Conservation (phyloP, 1,140 invertebrate genomes). For the Hycleus cichorii region DNA sequence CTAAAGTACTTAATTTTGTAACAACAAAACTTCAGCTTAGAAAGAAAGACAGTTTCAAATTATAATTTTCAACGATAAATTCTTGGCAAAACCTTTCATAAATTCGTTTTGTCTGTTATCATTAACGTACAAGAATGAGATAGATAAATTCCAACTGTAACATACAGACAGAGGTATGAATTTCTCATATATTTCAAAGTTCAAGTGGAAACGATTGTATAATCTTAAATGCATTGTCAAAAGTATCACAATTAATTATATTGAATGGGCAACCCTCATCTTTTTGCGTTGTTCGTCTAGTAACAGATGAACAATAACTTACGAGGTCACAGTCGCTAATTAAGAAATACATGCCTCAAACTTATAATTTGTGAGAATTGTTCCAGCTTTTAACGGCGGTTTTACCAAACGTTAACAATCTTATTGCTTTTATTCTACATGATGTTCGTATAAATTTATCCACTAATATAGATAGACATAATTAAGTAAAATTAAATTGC, state of each 20-base stretch:
- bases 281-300: slow-evolving; percentile 32
- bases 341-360: slow-evolving; percentile 40
- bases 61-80: too few species aligned
- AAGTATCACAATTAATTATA: slow-evolving; percentile 40
- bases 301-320: slow-evolving; percentile 41
- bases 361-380: slow-evolving; percentile 38
- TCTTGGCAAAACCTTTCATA: too few species aligned
- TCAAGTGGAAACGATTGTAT: slow-evolving; percentile 27
- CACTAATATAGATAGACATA: too few species aligned
- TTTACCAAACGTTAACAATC: slow-evolving; percentile 23
- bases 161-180: not conserved
- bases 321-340: slow-evolving; percentile 41
- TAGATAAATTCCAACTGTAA: too few species aligned
- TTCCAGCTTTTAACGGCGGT: slow-evolving; percentile 31
- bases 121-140: too few species aligned
- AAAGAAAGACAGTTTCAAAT: too few species aligned
- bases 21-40: too few species aligned
- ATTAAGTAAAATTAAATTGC: too few species aligned
- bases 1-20: too few species aligned
- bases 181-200: slow-evolving; percentile 14
- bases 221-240: slow-evolving; percentile 36
- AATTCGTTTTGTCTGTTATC: too few species aligned
- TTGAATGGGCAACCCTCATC: slow-evolving; percentile 31
- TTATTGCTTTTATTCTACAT: slow-evolving; percentile 6
- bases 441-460: too few species aligned